A percentile compares a stretch with the other conserved stretches of the same genome.
phyloP scores from a whole-genome alignment of 2,797 vertebrate species.

The Acanthiza pusilla region DNA sequence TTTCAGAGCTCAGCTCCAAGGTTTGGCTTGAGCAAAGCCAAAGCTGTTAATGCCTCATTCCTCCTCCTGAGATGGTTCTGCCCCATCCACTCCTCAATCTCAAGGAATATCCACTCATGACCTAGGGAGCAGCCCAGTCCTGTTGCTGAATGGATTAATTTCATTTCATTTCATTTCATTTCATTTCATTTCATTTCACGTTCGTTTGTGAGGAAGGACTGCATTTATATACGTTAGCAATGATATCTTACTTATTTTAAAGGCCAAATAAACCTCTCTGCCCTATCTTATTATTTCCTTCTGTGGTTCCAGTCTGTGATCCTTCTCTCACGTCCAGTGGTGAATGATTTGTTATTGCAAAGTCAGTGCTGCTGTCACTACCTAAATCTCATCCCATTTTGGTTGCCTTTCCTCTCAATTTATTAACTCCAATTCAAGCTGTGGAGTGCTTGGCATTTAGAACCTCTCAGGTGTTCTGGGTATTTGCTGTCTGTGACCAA shows the following conservation, averaged over 20 bases:
- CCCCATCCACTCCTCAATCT: background rate
- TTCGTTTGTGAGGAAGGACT: background rate
- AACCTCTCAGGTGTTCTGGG: background rate
- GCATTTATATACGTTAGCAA: accelerated
- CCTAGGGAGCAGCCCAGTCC: background rate
- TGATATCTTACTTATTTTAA: background rate
- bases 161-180: no score
- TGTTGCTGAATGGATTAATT: background rate
- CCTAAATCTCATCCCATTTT: background rate
- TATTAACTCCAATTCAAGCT: background rate
- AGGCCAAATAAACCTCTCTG: background rate
- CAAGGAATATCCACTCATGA: accelerated
- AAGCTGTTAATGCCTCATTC: no score
- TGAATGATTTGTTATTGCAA: background rate
- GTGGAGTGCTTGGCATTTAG: background rate
- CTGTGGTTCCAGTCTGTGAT: background rate
- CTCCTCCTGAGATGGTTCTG: background rate
- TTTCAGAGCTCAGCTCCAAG: background rate
- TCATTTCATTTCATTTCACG: no score
- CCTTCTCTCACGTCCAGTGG: background rate
- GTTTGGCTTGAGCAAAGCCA: background rate
- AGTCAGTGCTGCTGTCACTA: accelerated
- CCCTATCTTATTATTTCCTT: background rate
- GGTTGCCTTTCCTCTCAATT: background rate
- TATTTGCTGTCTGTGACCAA: background rate